Evolutionary conservation across 1,140 invertebrate species (phyloP), one percentile per base, ranked within the genome.

Genomic region (Hypsibius dujardini): DNA sequence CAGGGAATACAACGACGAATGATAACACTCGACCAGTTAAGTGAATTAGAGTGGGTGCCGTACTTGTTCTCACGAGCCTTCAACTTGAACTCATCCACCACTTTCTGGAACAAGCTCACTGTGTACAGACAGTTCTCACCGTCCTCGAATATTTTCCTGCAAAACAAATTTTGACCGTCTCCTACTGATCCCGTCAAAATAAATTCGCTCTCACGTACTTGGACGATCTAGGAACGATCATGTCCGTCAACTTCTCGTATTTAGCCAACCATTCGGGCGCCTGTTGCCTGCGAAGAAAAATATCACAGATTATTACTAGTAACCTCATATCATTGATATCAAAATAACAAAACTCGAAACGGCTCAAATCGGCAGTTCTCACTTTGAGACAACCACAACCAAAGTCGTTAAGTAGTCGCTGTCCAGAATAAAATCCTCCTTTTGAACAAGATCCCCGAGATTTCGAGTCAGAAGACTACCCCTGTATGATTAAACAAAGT

Each of bases 331-430:
- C 46, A 72, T 56, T 73, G 40, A 73, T 56, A 2, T 40, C 72
- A 3, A 3, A 47, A 73, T 42, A 40, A 15, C 28, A 45, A 73
- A 7, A 40, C 28, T 69, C 46, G 28, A 56, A 56, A 14, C 59
- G 45, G 46, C 67, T 46, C 46, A 14, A 71, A 2, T 46, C 70
- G 40, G 67, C 47, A 40, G 40, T 69, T 83, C 86, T 85, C 79
- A 92, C 91, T 91, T 96, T 73, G 94, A 93, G 70, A 99, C 91
- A 77, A 98, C 93, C 67, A 99, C 95, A 47, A 98, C 84, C 47
- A 98, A 82, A 1, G 96, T 99, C 71, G 90, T 90, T 73, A 99
- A 83, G 81, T 98, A 99, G 80, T 99, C 96, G 70, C 93, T 98
- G 79, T 95, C 92, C 75, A 96, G 82, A 73, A 99, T 93, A 82